Conservation (phyloP, 1,140 invertebrate genomes). For the Trinorchestia longiramus region DNA sequence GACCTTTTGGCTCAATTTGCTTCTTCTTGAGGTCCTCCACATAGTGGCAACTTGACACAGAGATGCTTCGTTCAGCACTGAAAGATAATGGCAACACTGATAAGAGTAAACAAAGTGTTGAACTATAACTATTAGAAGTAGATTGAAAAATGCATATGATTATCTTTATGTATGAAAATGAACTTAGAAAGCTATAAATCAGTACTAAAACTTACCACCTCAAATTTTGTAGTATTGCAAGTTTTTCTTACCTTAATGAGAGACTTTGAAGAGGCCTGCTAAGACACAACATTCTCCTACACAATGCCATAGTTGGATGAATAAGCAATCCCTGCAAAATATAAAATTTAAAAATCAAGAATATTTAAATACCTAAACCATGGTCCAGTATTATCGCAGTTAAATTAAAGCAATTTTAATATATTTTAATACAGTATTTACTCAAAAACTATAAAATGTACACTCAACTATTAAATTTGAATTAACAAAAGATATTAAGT, state of each 20-base stretch:
- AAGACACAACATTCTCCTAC: not conserved
- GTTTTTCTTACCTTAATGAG: not conserved
- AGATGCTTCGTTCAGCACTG: not conserved
- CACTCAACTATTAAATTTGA: too few relatives aligned
- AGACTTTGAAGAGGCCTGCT: not conserved
- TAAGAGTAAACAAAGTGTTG: too few relatives aligned
- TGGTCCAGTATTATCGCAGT: not conserved
- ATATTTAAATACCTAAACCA: not conserved
- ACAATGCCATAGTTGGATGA: conserved; percentile 37
- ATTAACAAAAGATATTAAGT: too few relatives aligned
- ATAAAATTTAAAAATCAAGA: not conserved
- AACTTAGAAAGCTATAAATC: not conserved
- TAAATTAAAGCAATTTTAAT: not conserved
- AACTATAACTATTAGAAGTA: not conserved
- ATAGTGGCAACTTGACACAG: not conserved
- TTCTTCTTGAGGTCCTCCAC: conserved; percentile 34
- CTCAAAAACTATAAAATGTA: too few relatives aligned
- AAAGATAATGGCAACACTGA: not conserved
- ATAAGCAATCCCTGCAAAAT: not conserved
- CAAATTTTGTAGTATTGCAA: not conserved
- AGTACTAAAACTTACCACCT: not conserved
- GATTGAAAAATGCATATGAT: not conserved
- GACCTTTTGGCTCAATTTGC: conserved; percentile 13
- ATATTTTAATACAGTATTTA: not conserved
- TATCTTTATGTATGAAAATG: not conserved